phyloP scores from a whole-genome alignment of 2,113 vertebrate species.

The Peromyscus polionotus region DNA sequence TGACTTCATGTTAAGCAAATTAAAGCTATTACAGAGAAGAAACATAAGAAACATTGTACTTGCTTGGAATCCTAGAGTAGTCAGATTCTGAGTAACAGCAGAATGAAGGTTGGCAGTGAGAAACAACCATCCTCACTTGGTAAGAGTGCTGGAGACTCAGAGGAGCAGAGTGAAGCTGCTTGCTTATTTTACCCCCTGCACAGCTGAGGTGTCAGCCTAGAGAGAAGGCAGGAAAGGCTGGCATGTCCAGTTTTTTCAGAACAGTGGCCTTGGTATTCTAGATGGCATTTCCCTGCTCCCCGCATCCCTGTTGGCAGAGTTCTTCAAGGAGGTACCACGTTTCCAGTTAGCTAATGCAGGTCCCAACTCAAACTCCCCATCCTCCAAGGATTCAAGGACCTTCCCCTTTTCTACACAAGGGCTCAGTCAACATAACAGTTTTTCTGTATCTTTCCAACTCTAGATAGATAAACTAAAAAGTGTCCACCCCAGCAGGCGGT shows the following conservation, averaged over 20 bases:
- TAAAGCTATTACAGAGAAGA: background rate
- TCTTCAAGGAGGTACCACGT: background rate
- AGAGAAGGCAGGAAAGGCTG: background rate
- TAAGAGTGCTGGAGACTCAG: background rate
- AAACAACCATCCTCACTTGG: background rate
- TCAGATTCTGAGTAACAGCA: background rate
- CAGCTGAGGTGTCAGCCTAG: background rate
- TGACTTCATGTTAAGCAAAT: background rate
- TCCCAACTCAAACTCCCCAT: background rate
- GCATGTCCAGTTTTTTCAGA: background rate
- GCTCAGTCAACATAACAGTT: background rate
- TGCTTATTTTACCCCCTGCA: background rate
- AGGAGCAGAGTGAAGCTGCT: background rate
- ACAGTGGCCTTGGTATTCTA: background rate
- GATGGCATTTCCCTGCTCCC: background rate
- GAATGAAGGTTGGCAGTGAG: background rate
- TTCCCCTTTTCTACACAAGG: background rate
- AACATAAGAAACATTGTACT: background rate
- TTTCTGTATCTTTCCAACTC: background rate
- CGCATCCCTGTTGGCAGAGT: background rate
- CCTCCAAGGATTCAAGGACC: too few relatives aligned
- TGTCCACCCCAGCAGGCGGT: background rate
- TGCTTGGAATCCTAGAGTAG: background rate
- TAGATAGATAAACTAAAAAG: background rate
- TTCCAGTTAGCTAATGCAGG: background rate